Evolutionary conservation across 1,140 invertebrate genomes (phyloP).

Genomic region (Zaprionus tsacasi): DNA sequence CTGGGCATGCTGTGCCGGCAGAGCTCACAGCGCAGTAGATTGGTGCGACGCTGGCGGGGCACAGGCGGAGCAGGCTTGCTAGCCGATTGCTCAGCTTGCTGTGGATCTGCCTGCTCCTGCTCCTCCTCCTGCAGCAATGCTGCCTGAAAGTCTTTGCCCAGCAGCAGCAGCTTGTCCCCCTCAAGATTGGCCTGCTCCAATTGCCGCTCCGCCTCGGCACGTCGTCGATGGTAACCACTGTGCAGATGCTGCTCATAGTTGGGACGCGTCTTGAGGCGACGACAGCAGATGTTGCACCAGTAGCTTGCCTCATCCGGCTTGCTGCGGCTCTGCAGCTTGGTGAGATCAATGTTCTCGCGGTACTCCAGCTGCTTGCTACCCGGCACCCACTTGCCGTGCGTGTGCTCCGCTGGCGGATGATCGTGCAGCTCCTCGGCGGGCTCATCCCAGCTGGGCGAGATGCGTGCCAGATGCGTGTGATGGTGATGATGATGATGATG

Average conservation of each 20-base stretch:
- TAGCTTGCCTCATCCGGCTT: constrained; percentile 80
- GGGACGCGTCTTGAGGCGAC: constrained; percentile 88
- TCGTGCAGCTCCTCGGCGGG: constrained; percentile 53
- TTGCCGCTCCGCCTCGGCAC: constrained; percentile 88
- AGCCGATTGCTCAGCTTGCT: neutral
- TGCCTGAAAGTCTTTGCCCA: constrained; percentile 43
- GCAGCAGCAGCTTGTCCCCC: constrained; percentile 40
- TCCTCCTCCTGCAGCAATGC: constrained; percentile 13
- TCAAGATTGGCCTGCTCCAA: constrained; percentile 85
- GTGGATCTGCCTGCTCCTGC: neutral
- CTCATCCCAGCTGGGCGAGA: constrained; percentile 75
- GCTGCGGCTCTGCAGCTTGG: constrained; percentile 84
- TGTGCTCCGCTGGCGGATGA: constrained; percentile 88
- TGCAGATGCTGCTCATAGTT: constrained; percentile 91
- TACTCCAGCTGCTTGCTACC: constrained; percentile 85
- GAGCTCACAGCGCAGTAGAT: constrained; percentile 87
- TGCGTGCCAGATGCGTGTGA: constrained; percentile 60
- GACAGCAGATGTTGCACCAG: constrained; percentile 92
- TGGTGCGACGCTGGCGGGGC: constrained; percentile 85
- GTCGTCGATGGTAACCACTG: constrained; percentile 89
- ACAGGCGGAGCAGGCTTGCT: too few species aligned
- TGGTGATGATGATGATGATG: neutral
- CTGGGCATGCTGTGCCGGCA: constrained; percentile 88
- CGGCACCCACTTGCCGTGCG: constrained; percentile 91
- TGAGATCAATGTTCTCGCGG: constrained; percentile 85